Evolutionary conservation across 2,888 invertebrate genomes (phyloP).

Genomic region (Muscina levida): DNA sequence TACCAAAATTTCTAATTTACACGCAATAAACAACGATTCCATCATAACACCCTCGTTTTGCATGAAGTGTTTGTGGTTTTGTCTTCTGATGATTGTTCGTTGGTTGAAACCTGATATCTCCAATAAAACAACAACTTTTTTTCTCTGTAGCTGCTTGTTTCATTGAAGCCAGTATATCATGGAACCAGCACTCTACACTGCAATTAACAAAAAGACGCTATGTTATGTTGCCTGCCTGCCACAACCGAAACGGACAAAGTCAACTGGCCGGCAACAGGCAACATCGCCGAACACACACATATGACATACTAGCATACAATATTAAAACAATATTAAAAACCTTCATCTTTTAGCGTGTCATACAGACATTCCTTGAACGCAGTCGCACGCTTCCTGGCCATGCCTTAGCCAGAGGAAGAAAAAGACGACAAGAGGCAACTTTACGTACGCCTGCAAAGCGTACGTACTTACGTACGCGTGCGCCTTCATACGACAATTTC

Average conservation of each 20-base stretch:
- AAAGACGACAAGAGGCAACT: too few relatives aligned
- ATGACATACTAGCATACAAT: constrained; percentile 38
- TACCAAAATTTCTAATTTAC: too few relatives aligned
- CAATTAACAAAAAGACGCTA: constrained; percentile 56
- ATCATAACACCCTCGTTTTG: constrained; percentile 20
- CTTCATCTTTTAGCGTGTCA: constrained; percentile 60
- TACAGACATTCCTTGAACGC: constrained; percentile 30
- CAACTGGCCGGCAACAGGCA: neutral
- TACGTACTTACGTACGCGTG: constrained; percentile 1
- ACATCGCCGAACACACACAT: neutral
- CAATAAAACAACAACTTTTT: constrained; percentile 30
- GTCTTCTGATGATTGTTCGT: constrained; percentile 46
- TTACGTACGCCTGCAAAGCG: neutral
- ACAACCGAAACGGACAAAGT: neutral
- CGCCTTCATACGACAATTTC: constrained; percentile 74
- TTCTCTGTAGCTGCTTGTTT: constrained; percentile 13
- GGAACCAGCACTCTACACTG: constrained; percentile 52
- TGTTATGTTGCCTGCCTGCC: constrained; percentile 18
- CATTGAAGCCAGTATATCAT: constrained; percentile 26
- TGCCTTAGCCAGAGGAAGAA: too few relatives aligned
- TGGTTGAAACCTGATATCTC: constrained; percentile 60
- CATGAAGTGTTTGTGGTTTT: constrained; percentile 61
- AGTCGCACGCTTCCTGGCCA: neutral
- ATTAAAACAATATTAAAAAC: constrained; percentile 55
- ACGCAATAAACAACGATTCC: too few relatives aligned